Conservation (phyloP, 2,888 invertebrate genomes). For the Macrosiphum euphorbiae region DNA sequence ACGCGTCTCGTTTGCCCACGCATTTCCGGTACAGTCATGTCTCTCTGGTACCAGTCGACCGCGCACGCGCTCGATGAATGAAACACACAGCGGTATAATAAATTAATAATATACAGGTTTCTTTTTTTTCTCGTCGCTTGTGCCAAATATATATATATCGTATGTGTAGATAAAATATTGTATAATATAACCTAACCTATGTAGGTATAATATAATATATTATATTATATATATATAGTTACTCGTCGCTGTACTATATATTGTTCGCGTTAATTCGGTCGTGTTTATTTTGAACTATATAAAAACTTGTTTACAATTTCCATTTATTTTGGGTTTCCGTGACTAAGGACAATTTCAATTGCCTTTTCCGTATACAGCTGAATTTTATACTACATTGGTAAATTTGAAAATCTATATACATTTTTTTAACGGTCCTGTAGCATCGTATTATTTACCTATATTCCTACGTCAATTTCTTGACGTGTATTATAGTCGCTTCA, state of each 20-base stretch:
- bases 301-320: neutral
- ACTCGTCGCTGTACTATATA: neutral
- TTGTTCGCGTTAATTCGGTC: neutral
- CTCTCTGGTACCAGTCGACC: neutral
- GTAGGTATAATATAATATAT: neutral
- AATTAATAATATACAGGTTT: conserved; percentile 18
- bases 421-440: neutral
- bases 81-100: conserved; percentile 5
- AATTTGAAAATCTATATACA: neutral
- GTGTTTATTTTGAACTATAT: neutral
- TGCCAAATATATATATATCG: neutral
- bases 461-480: neutral
- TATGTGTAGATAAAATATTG: neutral
- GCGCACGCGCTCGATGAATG: conserved; percentile 28
- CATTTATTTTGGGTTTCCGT: neutral
- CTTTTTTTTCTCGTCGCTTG: neutral
- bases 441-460: neutral
- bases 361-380: neutral
- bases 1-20: conserved; percentile 56
- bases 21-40: conserved; percentile 57
- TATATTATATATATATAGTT: neutral
- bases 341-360: neutral
- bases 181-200: no score
- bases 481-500: neutral
- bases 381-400: neutral